Evolutionary conservation across 2,888 invertebrate species (phyloP), one percentile per base, ranked within the genome.

Genomic region (Allacma fusca): DNA sequence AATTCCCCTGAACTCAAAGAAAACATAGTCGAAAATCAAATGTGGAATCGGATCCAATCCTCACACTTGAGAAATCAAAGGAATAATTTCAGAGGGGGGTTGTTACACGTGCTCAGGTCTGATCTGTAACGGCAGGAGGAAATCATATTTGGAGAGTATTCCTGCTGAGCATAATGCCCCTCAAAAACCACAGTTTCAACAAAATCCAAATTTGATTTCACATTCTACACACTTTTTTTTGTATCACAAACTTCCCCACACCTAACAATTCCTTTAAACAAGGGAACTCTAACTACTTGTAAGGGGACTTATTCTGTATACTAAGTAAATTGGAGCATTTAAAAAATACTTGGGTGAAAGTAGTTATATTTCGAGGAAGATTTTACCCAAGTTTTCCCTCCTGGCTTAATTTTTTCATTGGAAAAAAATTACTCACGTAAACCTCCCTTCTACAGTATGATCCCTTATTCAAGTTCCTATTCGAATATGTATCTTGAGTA

Each of bases 1-100:
- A 62, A 23, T 62, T 21, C 21, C 2, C 21, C 26, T 23, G 16
- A 62, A 62, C 26, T 26, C 75, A 76, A 78, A 76, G 68, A 67
- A 68, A 73, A 16, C 16, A 16, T 50, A 68, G 44, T 64, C 68
- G 76, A 71, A 80, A 80, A 81, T 81, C 81, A 80, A 81, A 81
- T 81, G 79, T 76, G 80, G 80, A 81, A 81, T 80, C 76, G 75
- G 78, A 81, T 80, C 79, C 80, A 2, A 78, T 76, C 75, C 74
- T 77, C 75, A 75, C 70, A 70, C 73, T 75, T 78, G 78, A 77
- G 62, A 81, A 78, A 79, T 80, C 78, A 81, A 81, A 70, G 69
- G 77, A 79, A 78, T 78, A 75, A 68, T 71, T 72, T 74, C 77
- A n/a, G 75, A 78, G 76, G 75, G 71, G 65, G 75, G 59, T n/a